phyloP scores from a whole-genome alignment of 2,888 invertebrate genomes.

The Anoplius nigerrimus region DNA sequence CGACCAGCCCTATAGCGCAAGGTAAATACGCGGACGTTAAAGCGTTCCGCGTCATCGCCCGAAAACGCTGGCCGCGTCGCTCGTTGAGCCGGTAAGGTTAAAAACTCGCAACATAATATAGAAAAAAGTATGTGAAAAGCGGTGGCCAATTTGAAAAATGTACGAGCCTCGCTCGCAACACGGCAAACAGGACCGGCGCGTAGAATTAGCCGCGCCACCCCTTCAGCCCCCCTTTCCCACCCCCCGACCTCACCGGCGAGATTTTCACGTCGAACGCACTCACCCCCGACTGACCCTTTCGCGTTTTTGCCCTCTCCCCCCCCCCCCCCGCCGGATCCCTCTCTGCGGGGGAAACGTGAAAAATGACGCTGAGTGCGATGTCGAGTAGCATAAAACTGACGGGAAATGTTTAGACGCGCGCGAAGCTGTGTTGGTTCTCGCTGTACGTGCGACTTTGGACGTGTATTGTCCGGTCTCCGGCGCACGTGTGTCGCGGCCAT shows the following conservation, averaged over 20 bases:
- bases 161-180: constrained; percentile 38
- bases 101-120: constrained; percentile 4
- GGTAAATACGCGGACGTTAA: too few relatives aligned
- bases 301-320: constrained; percentile 28
- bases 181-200: constrained; percentile 31
- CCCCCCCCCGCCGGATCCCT: neutral
- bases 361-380: constrained; percentile 46
- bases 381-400: constrained; percentile 35
- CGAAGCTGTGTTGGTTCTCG: too few relatives aligned
- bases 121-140: constrained; percentile 16
- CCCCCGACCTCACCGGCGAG: constrained; percentile 12
- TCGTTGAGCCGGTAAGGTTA: too few relatives aligned
- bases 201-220: constrained; percentile 23
- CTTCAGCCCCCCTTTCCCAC: constrained; percentile 22
- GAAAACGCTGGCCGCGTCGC: too few relatives aligned
- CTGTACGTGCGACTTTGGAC: too few relatives aligned
- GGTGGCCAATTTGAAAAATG: constrained; percentile 44
- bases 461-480: too few relatives aligned
- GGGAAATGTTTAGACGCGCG: constrained; percentile 33
- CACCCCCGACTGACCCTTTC: constrained; percentile 29
- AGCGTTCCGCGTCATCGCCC: too few relatives aligned
- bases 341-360: constrained; percentile 33
- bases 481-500: too few relatives aligned
- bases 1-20: too few relatives aligned
- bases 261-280: constrained; percentile 44